Evolutionary conservation across 2,888 invertebrate species (phyloP).

Genomic region (Ethmia dodecea): DNA sequence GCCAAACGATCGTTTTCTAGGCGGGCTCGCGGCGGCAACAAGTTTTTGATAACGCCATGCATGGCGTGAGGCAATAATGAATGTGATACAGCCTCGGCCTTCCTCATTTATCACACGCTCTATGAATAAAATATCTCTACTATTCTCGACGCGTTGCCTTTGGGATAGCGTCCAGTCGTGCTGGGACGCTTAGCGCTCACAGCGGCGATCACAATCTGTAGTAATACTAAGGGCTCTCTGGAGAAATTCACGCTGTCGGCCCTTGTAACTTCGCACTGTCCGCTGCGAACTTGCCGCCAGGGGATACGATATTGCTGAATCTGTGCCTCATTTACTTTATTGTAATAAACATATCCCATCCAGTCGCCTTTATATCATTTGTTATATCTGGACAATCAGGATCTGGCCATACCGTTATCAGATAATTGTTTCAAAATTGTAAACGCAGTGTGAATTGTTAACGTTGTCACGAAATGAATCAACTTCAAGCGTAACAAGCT

Average conservation of each 20-base stretch:
- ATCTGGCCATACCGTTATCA: too few species aligned
- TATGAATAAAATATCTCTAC: constrained; percentile 76
- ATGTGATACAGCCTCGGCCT: constrained; percentile 64
- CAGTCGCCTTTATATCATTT: too few species aligned
- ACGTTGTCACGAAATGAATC: too few species aligned
- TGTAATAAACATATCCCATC: too few species aligned
- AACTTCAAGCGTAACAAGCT: too few species aligned
- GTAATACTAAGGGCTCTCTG: constrained; percentile 51
- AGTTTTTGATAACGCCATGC: constrained; percentile 70
- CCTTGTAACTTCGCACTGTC: constrained; percentile 33
- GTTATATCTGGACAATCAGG: too few species aligned
- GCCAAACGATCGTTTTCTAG: constrained; percentile 47
- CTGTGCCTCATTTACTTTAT: constrained; percentile 1
- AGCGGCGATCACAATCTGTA: constrained; percentile 56
- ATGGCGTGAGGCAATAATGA: constrained; percentile 66
- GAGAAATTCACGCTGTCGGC: constrained; percentile 49
- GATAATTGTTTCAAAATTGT: too few species aligned
- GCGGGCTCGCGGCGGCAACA: constrained; percentile 56
- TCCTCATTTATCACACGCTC: constrained; percentile 68
- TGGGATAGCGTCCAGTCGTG: constrained; percentile 61
- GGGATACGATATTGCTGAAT: constrained; percentile 5
- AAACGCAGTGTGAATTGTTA: too few species aligned
- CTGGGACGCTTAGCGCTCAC: constrained; percentile 54
- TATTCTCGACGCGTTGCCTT: constrained; percentile 56
- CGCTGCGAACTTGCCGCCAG: constrained; percentile 5